These are phyloP conservation scores for Eulemur mongoz DNA, from an alignment of 2,797 vertebrate species.

Conservation along the genomic window DNA sequence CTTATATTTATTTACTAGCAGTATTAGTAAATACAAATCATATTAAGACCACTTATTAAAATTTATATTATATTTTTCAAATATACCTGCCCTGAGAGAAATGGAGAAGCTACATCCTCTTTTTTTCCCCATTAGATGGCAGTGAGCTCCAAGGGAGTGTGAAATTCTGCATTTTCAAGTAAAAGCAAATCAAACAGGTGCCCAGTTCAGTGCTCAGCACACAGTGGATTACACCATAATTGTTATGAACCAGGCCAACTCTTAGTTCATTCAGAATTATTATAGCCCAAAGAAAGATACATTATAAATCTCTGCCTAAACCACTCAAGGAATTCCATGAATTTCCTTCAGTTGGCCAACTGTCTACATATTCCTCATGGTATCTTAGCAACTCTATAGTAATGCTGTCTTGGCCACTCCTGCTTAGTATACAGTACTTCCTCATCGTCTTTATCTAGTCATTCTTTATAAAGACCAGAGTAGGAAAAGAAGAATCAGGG, in stretches of 20 bases:
- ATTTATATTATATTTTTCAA: not conserved
- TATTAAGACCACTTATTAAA: not conserved
- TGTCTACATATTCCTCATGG: not conserved
- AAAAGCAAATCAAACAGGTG: slow-evolving; percentile 35
- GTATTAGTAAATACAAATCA: not conserved
- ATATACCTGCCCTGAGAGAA: not conserved
- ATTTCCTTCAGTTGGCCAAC: slow-evolving; percentile 27
- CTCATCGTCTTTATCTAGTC: slow-evolving; percentile 26
- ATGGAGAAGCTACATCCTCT: not conserved
- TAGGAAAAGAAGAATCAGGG: slow-evolving; percentile 28
- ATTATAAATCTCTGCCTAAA: not conserved
- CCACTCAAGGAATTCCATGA: slow-evolving; percentile 24
- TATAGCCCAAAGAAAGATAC: not conserved
- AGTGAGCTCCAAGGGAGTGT: slow-evolving; percentile 49
- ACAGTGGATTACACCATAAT: slow-evolving; percentile 60
- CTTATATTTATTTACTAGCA: not conserved
- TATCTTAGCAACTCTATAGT: slow-evolving; percentile 8
- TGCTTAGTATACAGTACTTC: not conserved
- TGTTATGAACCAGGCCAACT: slow-evolving; percentile 14
- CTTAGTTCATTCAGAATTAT: slow-evolving; percentile 63
- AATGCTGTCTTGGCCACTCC: not conserved
- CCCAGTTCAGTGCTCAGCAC: slow-evolving; percentile 56
- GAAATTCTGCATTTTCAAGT: slow-evolving; percentile 51
- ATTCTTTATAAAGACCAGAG: slow-evolving; percentile 27
- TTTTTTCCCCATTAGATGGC: not conserved